These are phyloP conservation scores for Halocaridina rubra DNA, from an alignment of 2,888 invertebrate species.

Conservation along the genomic window DNA sequence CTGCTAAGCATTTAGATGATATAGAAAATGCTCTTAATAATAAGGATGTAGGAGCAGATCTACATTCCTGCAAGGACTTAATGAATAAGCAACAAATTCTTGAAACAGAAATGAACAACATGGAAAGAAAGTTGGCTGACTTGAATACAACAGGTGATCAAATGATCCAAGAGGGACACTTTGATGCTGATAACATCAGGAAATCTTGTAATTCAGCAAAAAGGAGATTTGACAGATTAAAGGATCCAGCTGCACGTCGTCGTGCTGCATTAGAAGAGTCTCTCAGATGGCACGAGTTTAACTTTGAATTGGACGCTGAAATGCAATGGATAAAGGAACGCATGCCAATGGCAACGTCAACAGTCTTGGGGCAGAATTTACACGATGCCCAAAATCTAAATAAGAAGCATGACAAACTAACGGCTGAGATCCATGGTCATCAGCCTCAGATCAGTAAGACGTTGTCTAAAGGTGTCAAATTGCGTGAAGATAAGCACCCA, in stretches of 20 bases:
- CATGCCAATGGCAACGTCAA: constrained; percentile 81
- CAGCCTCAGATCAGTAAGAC: constrained; percentile 86
- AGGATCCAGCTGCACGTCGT: constrained; percentile 76
- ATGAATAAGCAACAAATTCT: constrained; percentile 88
- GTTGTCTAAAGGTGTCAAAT: constrained; percentile 79
- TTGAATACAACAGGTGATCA: constrained; percentile 78
- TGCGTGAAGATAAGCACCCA: constrained; percentile 83
- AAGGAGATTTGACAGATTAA: constrained; percentile 70
- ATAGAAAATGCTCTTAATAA: constrained; percentile 81
- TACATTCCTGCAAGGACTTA: constrained; percentile 90
- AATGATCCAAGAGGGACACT: constrained; percentile 93
- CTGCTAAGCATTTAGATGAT: constrained; percentile 86
- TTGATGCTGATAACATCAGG: constrained; percentile 89
- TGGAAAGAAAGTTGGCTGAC: constrained; percentile 83
- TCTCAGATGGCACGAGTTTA: constrained; percentile 88
- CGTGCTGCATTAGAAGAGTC: constrained; percentile 86
- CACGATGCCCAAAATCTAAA: constrained; percentile 91
- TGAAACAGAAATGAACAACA: constrained; percentile 87
- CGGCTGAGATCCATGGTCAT: constrained; percentile 88
- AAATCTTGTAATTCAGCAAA: constrained; percentile 81
- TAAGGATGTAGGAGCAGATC: constrained; percentile 75
- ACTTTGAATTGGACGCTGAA: constrained; percentile 91
- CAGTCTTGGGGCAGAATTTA: constrained; percentile 81
- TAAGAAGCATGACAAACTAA: constrained; percentile 94
- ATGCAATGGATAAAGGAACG: constrained; percentile 96